These are phyloP conservation scores for Tragopan temminckii DNA, from an alignment of 2,797 vertebrate species.

Conservation along the genomic window DNA sequence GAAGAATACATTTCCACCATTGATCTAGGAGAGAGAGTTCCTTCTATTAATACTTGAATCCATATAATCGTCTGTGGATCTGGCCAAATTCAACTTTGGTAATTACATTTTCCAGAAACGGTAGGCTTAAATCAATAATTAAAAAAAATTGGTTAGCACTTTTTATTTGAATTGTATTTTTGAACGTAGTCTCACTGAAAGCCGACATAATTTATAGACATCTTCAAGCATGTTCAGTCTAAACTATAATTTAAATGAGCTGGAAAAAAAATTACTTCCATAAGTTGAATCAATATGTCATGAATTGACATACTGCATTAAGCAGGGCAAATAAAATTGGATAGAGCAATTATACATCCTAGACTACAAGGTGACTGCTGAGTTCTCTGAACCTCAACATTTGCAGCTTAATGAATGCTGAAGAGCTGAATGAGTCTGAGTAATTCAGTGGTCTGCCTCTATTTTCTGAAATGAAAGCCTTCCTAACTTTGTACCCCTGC, in stretches of 20 bases:
- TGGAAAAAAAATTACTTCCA: neutral
- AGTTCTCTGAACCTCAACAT: slow-evolving; percentile 9
- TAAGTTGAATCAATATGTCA: slow-evolving; percentile 45
- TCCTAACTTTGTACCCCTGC: neutral
- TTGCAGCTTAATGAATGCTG: neutral
- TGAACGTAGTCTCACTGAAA: slow-evolving; percentile 56
- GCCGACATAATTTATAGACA: slow-evolving; percentile 45
- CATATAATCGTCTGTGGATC: neutral
- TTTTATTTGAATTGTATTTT: slow-evolving; percentile 52
- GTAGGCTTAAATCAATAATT: slow-evolving; percentile 61
- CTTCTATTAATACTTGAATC: slow-evolving; percentile 16
- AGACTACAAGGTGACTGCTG: slow-evolving; percentile 40
- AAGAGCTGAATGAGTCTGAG: neutral
- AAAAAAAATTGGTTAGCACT: slow-evolving; percentile 41
- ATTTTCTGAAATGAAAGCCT: neutral
- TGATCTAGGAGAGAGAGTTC: neutral
- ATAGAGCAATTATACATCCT: slow-evolving; percentile 28
- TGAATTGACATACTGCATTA: slow-evolving; percentile 31
- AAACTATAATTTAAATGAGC: slow-evolving; percentile 56
- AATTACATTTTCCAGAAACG: slow-evolving; percentile 46
- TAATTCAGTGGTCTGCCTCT: neutral
- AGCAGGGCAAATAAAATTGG: slow-evolving; percentile 31
- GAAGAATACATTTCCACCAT: slow-evolving; percentile 11
- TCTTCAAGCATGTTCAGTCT: slow-evolving; percentile 9
- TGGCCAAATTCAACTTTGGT: slow-evolving; percentile 31